Evolutionary conservation across 30 jellyfish, hydroid and myxozoan genomes (phyloP), one percentile per base, ranked within the genome.

Genomic region (Turritopsis rubra): DNA sequence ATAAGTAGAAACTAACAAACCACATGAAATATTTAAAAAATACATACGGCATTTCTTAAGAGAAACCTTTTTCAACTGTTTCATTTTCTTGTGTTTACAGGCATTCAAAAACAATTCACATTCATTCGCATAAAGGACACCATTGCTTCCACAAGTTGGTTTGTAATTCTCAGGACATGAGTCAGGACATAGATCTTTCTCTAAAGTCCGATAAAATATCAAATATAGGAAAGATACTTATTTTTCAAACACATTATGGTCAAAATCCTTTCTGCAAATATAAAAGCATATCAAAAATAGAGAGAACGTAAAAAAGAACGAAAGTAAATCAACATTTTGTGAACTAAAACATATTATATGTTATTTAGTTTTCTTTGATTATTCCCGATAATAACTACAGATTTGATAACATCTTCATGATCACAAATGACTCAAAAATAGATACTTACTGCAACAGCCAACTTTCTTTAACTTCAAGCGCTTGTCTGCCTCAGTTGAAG

Each of bases 81-180:
- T 75, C 66, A 75, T 18, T 7, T 52, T 60, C 52, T 75, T 75
- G 65, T 16, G 81, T 66, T 78, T 85, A 88, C 96, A 89, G 7
- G 96, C 96, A 17, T 88, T 52, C 52, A 89, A 71, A 41, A 81
- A 84, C 88, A 89, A 28, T 76, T 89, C 96, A 85, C 96, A 89
- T 81, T 89, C 94, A 71, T 89, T 74, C 18, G 88, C 90, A 27
- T 89, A 86, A 81, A 73, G 65, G 25, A 26, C 74, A 1, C 95
- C 96, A 85, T 89, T 94, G 77, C 53, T 89, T 60, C 95, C 96
- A 77, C 96, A 89, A 21, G 85, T 73, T 27, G 85, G 90, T 29
- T 52, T 71, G 80, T 54, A 85, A 1, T 52, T 73, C 1, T 78
- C 20, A 26, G 96, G 96, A 29, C 96, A 89, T 29, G 25, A 31